Evolutionary conservation across 53 echinoderm and acorn worm genomes (phyloP).

Genomic region (Hippasteria phrygiana): DNA sequence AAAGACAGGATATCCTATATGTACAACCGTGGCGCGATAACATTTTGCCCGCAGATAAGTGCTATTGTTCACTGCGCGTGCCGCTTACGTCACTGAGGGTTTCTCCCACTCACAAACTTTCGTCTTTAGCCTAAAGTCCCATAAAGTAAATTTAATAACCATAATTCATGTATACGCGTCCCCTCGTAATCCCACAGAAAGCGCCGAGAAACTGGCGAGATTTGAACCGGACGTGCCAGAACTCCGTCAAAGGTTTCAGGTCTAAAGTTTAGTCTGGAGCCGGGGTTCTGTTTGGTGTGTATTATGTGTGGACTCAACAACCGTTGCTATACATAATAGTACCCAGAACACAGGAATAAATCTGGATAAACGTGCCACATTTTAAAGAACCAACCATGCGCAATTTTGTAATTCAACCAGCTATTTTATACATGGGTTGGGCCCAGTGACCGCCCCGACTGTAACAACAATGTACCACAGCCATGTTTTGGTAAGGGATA

Average conservation of each 20-base stretch:
- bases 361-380: background rate
- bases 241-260: background rate
- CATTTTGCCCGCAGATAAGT: background rate
- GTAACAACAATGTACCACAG: background rate
- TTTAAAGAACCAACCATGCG: background rate
- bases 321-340: background rate
- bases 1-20: conserved; percentile 20
- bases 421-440: background rate
- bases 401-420: background rate
- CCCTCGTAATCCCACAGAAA: background rate
- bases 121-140: background rate
- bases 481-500: background rate
- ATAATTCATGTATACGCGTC: too few relatives aligned
- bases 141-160: background rate
- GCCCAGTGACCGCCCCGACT: background rate
- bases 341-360: background rate
- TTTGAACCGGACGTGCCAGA: background rate
- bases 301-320: background rate
- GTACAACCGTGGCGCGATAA: background rate
- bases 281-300: background rate
- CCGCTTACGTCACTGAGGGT: background rate
- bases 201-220: background rate
- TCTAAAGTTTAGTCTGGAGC: background rate
- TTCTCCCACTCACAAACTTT: background rate
- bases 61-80: conserved; percentile 8